Evolutionary conservation across 2,888 invertebrate genomes (phyloP), one percentile per base, ranked within the genome.

Genomic region (Candidula unifasciata): DNA sequence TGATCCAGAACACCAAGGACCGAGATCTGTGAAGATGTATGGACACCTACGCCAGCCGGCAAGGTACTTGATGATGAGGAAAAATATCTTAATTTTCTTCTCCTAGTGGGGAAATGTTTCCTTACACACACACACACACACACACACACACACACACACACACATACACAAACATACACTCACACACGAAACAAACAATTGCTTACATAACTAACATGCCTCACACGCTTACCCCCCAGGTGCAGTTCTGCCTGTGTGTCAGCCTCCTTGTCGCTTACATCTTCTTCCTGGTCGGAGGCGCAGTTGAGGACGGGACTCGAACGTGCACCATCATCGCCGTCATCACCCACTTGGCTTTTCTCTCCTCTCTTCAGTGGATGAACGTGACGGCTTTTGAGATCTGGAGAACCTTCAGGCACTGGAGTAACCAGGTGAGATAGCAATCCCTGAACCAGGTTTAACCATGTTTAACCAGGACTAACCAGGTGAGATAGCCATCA

Each of bases 291-390:
- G 35, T 84, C 3, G 86, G 86, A 10, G 86, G 86, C 10, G n/a
- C 81, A 24, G 60, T 81, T 52, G 68, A 86, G 44, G 76, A 81
- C n/a, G 83, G 85, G 10, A 66, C 81, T 16, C 24, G 27, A 18
- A 21, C 80, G 3, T 87, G 87, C 64, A 81, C 24, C 27, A 77
- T 83, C n/a, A 27, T 86, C 30, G 84, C 81, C 1, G 44, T 85
- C 10, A 10, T 82, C 21, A 86, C 85, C 0, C 87, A 87, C 83
- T 68, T 84, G 80, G 74, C 82, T 57, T 86, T 87, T 73, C 82
- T 87, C 52, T 84, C 84, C 0, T 83, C 87, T 1, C 71, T 87
- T 13, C 74, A 86, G 76, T 87, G 87, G 87, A 87, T 87, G 87
- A 87, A 87, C 68, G 85, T 87, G 16, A 87, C 85, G 6, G 86